Evolutionary conservation across 1,140 invertebrate species (phyloP).

Genomic region (Globodera ellingtonae): DNA sequence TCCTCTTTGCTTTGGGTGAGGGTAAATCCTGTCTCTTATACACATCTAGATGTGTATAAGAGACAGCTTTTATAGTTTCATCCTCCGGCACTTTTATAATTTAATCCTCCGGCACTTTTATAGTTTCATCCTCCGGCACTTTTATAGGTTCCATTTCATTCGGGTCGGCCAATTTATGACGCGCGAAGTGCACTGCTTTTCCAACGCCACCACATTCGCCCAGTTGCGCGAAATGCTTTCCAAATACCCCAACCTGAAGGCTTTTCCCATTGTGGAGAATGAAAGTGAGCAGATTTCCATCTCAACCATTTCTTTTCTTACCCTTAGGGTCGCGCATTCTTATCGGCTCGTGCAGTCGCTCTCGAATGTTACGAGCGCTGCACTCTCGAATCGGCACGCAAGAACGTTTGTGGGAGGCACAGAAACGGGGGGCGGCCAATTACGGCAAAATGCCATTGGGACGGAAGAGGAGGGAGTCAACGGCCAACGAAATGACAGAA

Average conservation of each 20-base stretch:
- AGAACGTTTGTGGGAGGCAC: slow-evolving; percentile 48
- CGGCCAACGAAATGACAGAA: background rate
- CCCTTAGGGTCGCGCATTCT: slow-evolving; percentile 42
- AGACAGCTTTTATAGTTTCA: background rate
- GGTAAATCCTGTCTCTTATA: too few species aligned
- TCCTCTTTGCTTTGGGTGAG: background rate
- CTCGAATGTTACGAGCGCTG: slow-evolving; percentile 43
- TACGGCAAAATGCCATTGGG: background rate
- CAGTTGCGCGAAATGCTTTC: slow-evolving; percentile 52
- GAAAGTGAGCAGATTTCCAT: background rate
- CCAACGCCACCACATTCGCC: slow-evolving; percentile 50
- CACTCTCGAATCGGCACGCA: slow-evolving; percentile 42
- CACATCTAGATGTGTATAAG: too few species aligned
- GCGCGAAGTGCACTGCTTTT: slow-evolving; percentile 36
- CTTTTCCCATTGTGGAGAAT: slow-evolving; percentile 61
- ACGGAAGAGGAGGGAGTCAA: background rate
- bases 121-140: background rate
- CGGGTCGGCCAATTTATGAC: slow-evolving; percentile 61
- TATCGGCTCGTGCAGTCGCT: slow-evolving; percentile 55
- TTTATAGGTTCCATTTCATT: slow-evolving; percentile 58
- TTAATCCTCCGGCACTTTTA: background rate
- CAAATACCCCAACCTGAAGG: slow-evolving; percentile 41
- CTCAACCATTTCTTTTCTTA: background rate
- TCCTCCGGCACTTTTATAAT: background rate
- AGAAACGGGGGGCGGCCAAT: slow-evolving; percentile 3